These are phyloP conservation scores for Lota lota DNA, from an alignment of 2,113 vertebrate species.

Conservation along the genomic window DNA sequence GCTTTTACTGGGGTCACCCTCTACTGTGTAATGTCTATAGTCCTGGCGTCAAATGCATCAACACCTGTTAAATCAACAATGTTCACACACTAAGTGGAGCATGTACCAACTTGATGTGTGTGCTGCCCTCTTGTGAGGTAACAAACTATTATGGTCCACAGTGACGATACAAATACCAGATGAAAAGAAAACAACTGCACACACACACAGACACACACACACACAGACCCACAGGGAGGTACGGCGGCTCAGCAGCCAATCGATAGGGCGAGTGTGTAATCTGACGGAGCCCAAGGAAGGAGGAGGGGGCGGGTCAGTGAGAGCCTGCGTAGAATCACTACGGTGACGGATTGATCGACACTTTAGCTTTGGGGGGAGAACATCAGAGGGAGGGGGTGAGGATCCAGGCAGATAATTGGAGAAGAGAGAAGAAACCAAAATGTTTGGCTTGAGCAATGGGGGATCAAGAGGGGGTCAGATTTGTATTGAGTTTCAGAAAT, in stretches of 20 bases:
- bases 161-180: not conserved
- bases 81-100: no score
- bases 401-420: no score
- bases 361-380: slow-evolving; percentile 35
- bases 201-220: slow-evolving; percentile 5
- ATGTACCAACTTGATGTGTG: no score
- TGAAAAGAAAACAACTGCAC: not conserved
- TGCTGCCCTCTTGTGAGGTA: not conserved
- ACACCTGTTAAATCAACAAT: no score
- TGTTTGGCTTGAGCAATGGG: no score
- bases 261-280: slow-evolving; percentile 30
- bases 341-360: slow-evolving; percentile 52
- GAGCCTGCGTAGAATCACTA: slow-evolving; percentile 35
- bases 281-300: slow-evolving; percentile 36
- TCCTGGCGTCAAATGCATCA: no score
- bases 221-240: not conserved
- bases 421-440: no score
- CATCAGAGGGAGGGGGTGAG: not conserved
- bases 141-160: not conserved
- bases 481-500: no score
- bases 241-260: slow-evolving; percentile 33
- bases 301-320: slow-evolving; percentile 30
- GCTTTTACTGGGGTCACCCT: no score
- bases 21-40: no score
- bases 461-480: no score